These are phyloP conservation scores for Melieria omissa DNA, from an alignment of 2,888 invertebrate species.

Conservation along the genomic window DNA sequence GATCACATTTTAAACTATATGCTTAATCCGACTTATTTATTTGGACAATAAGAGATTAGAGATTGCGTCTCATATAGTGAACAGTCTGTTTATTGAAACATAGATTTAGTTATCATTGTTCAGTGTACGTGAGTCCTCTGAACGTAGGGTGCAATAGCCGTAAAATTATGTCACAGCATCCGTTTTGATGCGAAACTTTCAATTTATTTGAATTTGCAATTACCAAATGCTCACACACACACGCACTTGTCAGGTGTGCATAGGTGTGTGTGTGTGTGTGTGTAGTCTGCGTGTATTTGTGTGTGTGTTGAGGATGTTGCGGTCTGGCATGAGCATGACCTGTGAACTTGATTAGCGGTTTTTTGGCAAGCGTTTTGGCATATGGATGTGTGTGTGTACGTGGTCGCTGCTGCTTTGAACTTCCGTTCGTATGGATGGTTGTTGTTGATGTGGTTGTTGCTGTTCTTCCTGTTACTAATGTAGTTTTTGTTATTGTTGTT, in stretches of 20 bases:
- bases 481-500: slow-evolving; percentile 20
- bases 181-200: no score
- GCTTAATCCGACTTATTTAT: no score
- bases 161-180: no score
- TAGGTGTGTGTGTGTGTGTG: slow-evolving; percentile 23
- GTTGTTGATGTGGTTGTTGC: not conserved
- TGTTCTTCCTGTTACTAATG: not conserved
- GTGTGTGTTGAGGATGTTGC: slow-evolving; percentile 36
- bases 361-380: slow-evolving; percentile 44
- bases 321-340: slow-evolving; percentile 45
- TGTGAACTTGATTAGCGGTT: slow-evolving; percentile 64
- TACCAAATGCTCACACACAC: not conserved
- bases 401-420: not conserved
- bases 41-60: no score
- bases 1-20: no score
- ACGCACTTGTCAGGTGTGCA: slow-evolving; percentile 42
- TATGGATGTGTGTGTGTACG: not conserved
- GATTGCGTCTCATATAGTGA: no score
- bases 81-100: no score
- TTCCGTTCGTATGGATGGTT: not conserved
- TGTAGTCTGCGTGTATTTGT: slow-evolving; percentile 23
- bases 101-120: no score
- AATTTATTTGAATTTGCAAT: no score
- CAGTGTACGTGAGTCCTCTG: no score
- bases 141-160: no score